Evolutionary conservation across 2,888 invertebrate genomes (phyloP).

Genomic region (Nomada fucata): DNA sequence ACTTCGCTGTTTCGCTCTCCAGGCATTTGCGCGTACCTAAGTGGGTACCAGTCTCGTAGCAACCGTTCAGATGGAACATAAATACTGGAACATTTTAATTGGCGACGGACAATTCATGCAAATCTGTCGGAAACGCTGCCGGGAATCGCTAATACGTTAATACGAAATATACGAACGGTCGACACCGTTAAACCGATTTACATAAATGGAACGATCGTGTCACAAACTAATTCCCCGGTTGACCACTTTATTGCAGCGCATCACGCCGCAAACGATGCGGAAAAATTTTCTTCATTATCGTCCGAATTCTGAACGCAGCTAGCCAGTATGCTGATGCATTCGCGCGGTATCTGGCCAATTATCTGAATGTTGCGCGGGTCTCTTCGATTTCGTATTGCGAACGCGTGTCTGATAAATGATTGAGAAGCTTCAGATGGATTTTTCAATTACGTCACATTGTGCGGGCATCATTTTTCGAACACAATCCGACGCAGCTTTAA

Average conservation of each 20-base stretch:
- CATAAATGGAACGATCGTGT: constrained; percentile 73
- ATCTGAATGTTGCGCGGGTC: background rate
- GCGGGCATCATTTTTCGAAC: too few relatives aligned
- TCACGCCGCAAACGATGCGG: constrained; percentile 16
- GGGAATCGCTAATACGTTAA: constrained; percentile 76
- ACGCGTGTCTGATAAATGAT: too few relatives aligned
- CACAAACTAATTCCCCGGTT: constrained; percentile 64
- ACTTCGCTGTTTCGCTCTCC: background rate
- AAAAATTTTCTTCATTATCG: constrained; percentile 48
- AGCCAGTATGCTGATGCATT: background rate
- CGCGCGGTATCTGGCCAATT: background rate
- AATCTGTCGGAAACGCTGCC: constrained; percentile 69
- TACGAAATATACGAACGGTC: constrained; percentile 68
- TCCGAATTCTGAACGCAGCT: background rate
- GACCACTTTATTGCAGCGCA: constrained; percentile 56
- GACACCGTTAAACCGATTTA: constrained; percentile 77
- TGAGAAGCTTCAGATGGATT: too few relatives aligned
- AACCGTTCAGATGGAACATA: constrained; percentile 67
- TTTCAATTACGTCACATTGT: too few relatives aligned
- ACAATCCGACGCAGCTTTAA: too few relatives aligned
- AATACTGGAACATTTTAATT: constrained; percentile 72
- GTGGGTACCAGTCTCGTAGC: background rate
- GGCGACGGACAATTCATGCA: constrained; percentile 73
- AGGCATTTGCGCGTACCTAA: background rate
- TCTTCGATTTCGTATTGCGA: constrained; percentile 27